Evolutionary conservation across 2,113 vertebrate species (phyloP).

Genomic region (Cottus gobio): DNA sequence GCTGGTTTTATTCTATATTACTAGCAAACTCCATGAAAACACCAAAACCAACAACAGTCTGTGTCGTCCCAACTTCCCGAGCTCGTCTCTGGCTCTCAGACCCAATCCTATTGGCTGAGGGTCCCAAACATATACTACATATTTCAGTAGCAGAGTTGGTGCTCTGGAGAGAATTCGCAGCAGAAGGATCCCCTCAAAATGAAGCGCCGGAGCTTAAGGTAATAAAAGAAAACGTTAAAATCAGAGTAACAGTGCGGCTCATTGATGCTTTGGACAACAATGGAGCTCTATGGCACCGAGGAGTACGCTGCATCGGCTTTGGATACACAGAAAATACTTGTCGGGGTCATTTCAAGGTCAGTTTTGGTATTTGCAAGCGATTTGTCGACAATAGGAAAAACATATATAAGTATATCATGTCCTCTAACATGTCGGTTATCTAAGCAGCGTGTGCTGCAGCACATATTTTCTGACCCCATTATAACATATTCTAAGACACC

Average conservation of each 20-base stretch:
- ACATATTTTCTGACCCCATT: not conserved
- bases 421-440: not conserved
- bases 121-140: not conserved
- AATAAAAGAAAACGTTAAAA: not conserved
- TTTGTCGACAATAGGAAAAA: slow-evolving; percentile 24
- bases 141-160: not conserved
- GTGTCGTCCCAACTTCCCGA: not conserved
- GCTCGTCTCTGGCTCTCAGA: not conserved
- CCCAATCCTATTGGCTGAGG: not conserved
- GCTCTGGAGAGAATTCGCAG: not conserved
- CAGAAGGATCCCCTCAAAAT: not conserved
- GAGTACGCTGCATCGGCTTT: not conserved
- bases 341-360: not conserved
- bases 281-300: not conserved
- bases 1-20: not conserved
- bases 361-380: not conserved
- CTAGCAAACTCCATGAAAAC: not conserved
- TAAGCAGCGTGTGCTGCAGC: not conserved
- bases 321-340: slow-evolving; percentile 6
- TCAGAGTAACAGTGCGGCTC: not conserved
- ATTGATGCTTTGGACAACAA: not conserved
- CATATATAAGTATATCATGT: not conserved
- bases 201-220: not conserved
- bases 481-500: slow-evolving; percentile 21
- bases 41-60: not conserved